Percentiles rank a stretch among this genome's conserved stretches.
phyloP scores from a whole-genome alignment of 2,797 vertebrate genomes.

The Catharus ustulatus region DNA sequence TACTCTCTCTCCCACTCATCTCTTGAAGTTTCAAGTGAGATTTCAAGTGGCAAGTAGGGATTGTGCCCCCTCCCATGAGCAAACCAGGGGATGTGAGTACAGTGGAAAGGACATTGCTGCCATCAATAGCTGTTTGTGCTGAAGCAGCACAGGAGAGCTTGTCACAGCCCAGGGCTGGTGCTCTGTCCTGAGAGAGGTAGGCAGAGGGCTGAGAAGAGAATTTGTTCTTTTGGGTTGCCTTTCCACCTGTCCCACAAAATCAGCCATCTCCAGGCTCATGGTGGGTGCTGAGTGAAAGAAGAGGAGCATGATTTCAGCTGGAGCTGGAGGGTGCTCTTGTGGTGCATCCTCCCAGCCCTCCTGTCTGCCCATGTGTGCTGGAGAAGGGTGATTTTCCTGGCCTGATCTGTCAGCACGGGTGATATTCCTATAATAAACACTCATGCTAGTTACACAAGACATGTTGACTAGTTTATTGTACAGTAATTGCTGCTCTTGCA shows the following conservation, averaged over 20 bases:
- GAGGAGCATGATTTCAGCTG: neutral
- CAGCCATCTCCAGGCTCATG: neutral
- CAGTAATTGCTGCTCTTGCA: constrained; percentile 35
- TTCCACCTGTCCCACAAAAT: neutral
- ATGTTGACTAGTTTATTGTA: constrained; percentile 29
- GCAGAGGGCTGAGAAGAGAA: neutral
- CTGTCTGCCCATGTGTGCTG: neutral
- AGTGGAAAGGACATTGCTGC: neutral
- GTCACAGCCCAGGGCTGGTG: neutral
- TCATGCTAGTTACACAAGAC: neutral
- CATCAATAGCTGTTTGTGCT: neutral
- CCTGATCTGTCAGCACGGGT: neutral
- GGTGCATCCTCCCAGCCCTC: neutral
- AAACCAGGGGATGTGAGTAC: neutral
- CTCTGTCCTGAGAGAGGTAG: neutral
- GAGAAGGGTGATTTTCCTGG: neutral
- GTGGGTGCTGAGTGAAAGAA: neutral
- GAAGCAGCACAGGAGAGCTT: neutral
- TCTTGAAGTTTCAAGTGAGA: neutral
- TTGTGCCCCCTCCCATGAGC: neutral
- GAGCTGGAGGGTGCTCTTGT: neutral
- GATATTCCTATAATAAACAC: neutral
- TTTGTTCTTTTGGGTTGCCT: neutral
- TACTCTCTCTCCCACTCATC: neutral
- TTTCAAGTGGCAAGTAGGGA: neutral